Evolutionary conservation across 2,797 vertebrate genomes (phyloP).

Genomic region (Pseudocheirus occidentalis): DNA sequence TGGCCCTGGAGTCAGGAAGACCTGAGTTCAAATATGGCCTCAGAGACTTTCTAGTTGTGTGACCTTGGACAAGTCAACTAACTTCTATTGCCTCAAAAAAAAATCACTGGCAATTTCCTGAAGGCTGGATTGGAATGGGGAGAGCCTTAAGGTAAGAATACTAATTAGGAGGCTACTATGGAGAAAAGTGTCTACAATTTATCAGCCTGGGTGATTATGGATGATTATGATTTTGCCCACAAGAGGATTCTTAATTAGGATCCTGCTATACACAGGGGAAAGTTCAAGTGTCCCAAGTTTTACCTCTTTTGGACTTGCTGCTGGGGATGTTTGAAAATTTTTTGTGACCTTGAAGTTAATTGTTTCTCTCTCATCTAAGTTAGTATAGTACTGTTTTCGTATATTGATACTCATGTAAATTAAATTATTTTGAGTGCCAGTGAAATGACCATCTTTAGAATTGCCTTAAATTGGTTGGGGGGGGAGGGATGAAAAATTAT

Average conservation of each 20-base stretch:
- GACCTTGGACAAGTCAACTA: background rate
- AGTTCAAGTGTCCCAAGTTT: background rate
- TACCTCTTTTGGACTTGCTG: background rate
- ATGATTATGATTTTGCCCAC: background rate
- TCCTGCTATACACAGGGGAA: background rate
- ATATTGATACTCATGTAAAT: background rate
- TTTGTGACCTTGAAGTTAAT: slow-evolving; percentile 32
- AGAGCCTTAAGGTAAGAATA: background rate
- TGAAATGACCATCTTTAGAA: background rate
- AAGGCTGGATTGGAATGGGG: background rate
- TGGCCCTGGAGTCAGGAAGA: background rate
- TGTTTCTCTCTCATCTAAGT: slow-evolving; percentile 20
- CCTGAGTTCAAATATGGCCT: background rate
- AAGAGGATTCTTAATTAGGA: background rate
- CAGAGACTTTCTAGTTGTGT: background rate
- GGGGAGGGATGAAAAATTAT: slow-evolving; percentile 29
- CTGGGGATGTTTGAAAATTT: background rate
- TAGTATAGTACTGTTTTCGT: slow-evolving; percentile 31
- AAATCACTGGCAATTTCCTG: background rate
- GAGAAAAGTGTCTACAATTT: background rate
- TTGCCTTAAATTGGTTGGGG: slow-evolving; percentile 27
- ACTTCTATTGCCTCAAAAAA: background rate
- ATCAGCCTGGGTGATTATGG: background rate
- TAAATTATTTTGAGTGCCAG: slow-evolving; percentile 34
- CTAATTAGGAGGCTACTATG: background rate